A percentile compares a stretch with the other conserved stretches of the same genome.
These are phyloP conservation scores for Neoitamus cyanurus DNA, from an alignment of 2,888 invertebrate species.

Conservation along the genomic window DNA sequence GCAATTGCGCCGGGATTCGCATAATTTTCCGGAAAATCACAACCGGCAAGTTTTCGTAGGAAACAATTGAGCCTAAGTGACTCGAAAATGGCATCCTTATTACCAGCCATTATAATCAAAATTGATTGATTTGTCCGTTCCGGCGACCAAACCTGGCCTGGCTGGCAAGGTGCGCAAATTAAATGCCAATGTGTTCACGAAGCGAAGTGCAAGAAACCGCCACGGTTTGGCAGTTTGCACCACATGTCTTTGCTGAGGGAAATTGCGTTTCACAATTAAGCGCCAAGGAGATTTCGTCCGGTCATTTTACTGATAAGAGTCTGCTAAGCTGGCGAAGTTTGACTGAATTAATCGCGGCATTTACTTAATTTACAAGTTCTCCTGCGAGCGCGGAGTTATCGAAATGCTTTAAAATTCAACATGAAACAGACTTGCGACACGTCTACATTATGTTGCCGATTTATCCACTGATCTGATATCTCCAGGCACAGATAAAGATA, in stretches of 20 bases:
- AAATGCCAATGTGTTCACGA: not conserved
- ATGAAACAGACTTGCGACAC: not conserved
- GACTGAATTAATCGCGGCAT: not conserved
- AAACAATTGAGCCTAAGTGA: not conserved
- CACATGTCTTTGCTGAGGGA: not conserved
- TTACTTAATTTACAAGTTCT: not conserved
- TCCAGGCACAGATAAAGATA: not conserved
- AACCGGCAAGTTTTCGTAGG: not conserved
- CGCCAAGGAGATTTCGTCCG: not conserved
- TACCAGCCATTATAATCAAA: not conserved
- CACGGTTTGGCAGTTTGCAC: not conserved
- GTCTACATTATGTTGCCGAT: not conserved
- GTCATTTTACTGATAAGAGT: not conserved
- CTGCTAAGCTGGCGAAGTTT: not conserved
- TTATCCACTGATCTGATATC: not conserved
- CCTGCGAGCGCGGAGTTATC: not conserved
- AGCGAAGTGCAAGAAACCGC: not conserved
- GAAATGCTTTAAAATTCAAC: not conserved
- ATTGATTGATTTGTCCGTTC: not conserved
- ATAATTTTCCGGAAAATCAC: conserved; percentile 1
- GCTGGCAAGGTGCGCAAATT: not conserved
- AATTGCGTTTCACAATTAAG: not conserved
- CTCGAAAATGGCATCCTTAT: not conserved
- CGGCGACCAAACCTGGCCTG: not conserved
- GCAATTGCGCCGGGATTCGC: not conserved